These are phyloP conservation scores for Oryctes rhinoceros DNA, from an alignment of 1,140 invertebrate species.

Conservation along the genomic window DNA sequence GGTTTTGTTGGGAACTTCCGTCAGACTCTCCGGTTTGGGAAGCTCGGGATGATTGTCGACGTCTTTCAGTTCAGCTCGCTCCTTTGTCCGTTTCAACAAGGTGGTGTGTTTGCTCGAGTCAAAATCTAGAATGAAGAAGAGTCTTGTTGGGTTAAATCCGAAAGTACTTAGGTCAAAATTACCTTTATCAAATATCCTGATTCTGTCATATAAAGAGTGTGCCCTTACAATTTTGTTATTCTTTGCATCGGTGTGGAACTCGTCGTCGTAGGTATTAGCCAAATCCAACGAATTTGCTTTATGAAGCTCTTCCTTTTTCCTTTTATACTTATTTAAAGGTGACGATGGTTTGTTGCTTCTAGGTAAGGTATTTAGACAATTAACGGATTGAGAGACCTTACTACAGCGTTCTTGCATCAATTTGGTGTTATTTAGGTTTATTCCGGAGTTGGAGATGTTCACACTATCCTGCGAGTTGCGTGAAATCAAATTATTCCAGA, in stretches of 20 bases:
- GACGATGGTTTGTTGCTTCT: neutral
- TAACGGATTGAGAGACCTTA: neutral
- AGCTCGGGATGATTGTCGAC: neutral
- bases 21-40: slow-evolving; percentile 6
- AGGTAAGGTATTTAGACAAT: neutral
- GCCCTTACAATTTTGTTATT: neutral
- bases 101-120: neutral
- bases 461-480: neutral
- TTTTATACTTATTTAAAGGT: neutral
- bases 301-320: neutral
- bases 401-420: neutral
- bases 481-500: slow-evolving; percentile 21
- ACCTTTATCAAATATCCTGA: slow-evolving; percentile 33
- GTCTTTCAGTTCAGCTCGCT: neutral
- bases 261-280: neutral
- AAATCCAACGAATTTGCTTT: neutral
- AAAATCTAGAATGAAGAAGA: neutral
- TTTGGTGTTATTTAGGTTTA: neutral
- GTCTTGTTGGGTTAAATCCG: neutral
- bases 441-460: neutral
- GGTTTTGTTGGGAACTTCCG: slow-evolving; percentile 7
- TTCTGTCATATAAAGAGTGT: slow-evolving; percentile 5
- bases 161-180: neutral
- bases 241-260: neutral
- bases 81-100: neutral